These are phyloP conservation scores for Peribatodes rhomboidaria DNA, from an alignment of 2,888 invertebrate genomes.

Conservation along the genomic window DNA sequence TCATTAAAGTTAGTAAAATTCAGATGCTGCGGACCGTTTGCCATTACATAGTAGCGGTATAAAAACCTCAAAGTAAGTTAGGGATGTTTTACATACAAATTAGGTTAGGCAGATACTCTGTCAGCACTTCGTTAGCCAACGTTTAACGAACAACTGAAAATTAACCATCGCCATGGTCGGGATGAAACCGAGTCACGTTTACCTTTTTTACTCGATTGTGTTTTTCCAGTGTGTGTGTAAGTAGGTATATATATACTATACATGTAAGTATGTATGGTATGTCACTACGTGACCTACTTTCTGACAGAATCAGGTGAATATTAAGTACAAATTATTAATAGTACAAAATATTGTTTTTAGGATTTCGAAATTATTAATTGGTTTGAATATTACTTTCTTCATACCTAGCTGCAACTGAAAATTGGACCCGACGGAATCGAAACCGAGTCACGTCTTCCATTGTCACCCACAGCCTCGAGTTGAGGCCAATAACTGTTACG, in stretches of 20 bases:
- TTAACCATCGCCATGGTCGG: background rate
- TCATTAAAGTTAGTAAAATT: no score
- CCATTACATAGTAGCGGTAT: background rate
- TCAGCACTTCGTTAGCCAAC: conserved; percentile 23
- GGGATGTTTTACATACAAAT: conserved; percentile 22
- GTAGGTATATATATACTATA: no score
- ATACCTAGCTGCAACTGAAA: background rate
- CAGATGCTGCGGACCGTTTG: background rate
- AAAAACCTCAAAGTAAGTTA: background rate
- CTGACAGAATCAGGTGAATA: no score
- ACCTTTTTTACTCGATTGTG: background rate
- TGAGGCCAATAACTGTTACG: conserved; percentile 3
- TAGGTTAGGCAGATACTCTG: conserved; percentile 14
- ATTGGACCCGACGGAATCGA: background rate
- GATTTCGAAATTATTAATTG: no score
- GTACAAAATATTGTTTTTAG: no score
- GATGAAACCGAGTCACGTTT: conserved; percentile 2
- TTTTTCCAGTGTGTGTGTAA: no score
- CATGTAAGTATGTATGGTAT: no score
- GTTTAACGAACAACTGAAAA: conserved; percentile 12
- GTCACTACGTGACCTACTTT: no score
- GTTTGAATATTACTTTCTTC: no score
- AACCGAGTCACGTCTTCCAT: conserved; percentile 21
- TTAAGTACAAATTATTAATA: no score
- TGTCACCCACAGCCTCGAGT: conserved; percentile 37